These are phyloP conservation scores for Sebastes diaconus DNA, from an alignment of 2,797 vertebrate genomes.

Conservation along the genomic window DNA sequence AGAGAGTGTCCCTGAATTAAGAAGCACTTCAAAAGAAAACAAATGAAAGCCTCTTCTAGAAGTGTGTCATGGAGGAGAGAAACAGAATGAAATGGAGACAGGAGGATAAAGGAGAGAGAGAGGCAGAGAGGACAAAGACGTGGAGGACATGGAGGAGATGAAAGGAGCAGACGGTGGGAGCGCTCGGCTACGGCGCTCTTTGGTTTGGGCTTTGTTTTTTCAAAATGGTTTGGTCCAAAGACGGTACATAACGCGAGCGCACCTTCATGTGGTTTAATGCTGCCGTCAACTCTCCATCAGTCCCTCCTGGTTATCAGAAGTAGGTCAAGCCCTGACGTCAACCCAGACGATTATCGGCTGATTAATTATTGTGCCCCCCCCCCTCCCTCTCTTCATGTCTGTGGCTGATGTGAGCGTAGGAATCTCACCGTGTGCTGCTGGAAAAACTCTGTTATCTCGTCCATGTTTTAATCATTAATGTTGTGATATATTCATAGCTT, in stretches of 20 bases:
- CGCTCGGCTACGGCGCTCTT: not conserved
- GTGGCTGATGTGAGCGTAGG: not conserved
- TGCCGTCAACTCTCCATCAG: not conserved
- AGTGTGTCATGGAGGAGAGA: conserved; percentile 12
- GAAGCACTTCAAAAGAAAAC: conserved; percentile 26
- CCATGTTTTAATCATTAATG: not conserved
- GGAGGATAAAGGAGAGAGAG: not conserved
- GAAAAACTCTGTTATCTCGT: not conserved
- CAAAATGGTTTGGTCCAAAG: not conserved
- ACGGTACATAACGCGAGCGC: not conserved
- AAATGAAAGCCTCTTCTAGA: conserved; percentile 11
- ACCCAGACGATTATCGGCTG: conserved; percentile 29
- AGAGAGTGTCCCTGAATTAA: conserved; percentile 21
- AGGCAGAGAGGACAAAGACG: not conserved
- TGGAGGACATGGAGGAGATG: not conserved
- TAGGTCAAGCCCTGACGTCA: conserved; percentile 58
- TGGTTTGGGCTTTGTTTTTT: not conserved
- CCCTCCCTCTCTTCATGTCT: not conserved
- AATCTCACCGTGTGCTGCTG: not conserved
- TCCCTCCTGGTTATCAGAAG: conserved; percentile 36
- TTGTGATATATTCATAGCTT: not conserved
- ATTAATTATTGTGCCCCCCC: conserved; percentile 49
- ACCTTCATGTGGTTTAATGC: not conserved
- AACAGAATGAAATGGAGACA: not conserved
- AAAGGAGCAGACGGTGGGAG: not conserved